phyloP scores from a whole-genome alignment of 2,888 invertebrate genomes.

The Galerucella pusilla region DNA sequence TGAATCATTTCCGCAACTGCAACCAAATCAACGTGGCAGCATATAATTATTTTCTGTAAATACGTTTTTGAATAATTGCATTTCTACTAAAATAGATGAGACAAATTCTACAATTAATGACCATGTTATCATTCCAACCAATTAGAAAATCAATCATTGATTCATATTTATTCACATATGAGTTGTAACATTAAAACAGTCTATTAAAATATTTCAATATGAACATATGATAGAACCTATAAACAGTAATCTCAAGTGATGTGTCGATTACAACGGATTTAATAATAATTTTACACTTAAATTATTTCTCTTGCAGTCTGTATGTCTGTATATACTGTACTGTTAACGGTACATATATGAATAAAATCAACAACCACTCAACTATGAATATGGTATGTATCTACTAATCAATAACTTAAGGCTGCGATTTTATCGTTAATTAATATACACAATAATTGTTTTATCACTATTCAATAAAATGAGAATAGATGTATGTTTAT shows the following conservation, averaged over 20 bases:
- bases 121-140: not conserved
- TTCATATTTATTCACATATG: not conserved
- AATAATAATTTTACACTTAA: not conserved
- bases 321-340: not conserved
- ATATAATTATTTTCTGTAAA: too few relatives aligned
- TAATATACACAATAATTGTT: not conserved
- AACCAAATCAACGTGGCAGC: too few relatives aligned
- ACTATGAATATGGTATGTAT: not conserved
- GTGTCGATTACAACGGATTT: not conserved
- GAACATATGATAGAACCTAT: not conserved
- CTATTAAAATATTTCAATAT: not conserved
- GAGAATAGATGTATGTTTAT: not conserved
- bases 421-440: not conserved
- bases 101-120: too few relatives aligned
- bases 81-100: too few relatives aligned
- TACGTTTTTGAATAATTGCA: too few relatives aligned
- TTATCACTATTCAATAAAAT: not conserved
- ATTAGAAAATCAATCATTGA: not conserved
- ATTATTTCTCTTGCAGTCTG: not conserved
- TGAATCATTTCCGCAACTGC: too few relatives aligned
- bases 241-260: not conserved
- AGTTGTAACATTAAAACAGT: not conserved
- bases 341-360: not conserved
- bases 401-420: not conserved
- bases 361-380: constrained; percentile 1